These are phyloP conservation scores for Bombyx mandarina DNA, from an alignment of 1,140 invertebrate genomes.

Conservation along the genomic window DNA sequence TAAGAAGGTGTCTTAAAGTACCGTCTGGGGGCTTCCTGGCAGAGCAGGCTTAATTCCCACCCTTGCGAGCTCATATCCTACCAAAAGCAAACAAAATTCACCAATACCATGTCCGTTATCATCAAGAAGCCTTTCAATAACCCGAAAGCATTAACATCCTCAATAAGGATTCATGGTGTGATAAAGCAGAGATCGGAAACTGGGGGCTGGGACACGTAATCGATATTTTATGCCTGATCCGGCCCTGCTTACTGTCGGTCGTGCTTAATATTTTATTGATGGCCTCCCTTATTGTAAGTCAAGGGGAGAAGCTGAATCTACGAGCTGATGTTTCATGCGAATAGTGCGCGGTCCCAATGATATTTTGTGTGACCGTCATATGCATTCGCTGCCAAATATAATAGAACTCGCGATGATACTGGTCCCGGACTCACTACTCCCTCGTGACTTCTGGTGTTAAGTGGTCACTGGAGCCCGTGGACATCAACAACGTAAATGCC, in stretches of 20 bases:
- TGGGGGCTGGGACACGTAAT: slow-evolving; percentile 13
- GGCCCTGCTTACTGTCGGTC: slow-evolving; percentile 6
- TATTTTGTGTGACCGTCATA: too few species aligned
- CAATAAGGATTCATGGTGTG: slow-evolving; percentile 17
- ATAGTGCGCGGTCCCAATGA: too few species aligned
- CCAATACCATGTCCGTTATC: neutral
- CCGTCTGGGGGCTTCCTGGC: too few species aligned
- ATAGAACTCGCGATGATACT: neutral
- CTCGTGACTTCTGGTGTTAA: too few species aligned
- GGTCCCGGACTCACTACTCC: neutral
- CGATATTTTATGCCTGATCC: slow-evolving; percentile 15
- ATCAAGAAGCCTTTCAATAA: neutral
- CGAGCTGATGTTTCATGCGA: too few species aligned
- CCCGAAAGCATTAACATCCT: slow-evolving; percentile 10
- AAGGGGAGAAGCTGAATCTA: neutral
- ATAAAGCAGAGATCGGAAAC: slow-evolving; percentile 15
- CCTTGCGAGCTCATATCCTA: slow-evolving; percentile 7
- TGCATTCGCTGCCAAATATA: too few species aligned
- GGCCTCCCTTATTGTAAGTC: neutral
- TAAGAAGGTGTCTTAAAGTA: too few species aligned
- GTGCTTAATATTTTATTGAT: slow-evolving; percentile 8
- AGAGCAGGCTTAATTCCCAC: neutral
- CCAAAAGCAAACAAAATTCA: too few species aligned
- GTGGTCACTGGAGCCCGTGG: too few species aligned
- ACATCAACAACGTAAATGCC: too few species aligned